Evolutionary conservation across 2,888 invertebrate species (phyloP).

Genomic region (Heteromurus nitidus): DNA sequence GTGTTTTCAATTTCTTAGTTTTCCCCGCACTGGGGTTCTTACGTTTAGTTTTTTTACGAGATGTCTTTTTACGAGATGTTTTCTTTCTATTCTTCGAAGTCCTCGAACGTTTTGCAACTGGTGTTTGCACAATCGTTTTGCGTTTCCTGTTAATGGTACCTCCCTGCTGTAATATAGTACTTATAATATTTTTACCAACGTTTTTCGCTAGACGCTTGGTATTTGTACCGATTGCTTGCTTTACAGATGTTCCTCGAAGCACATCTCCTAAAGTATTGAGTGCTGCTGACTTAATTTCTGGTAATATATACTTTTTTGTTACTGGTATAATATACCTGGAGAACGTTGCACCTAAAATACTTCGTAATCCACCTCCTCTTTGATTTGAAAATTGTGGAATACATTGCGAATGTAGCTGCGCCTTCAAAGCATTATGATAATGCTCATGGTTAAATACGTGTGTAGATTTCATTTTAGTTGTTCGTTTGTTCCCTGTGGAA

Average conservation of each 20-base stretch:
- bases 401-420: background rate
- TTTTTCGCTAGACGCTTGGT: background rate
- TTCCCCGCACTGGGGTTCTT: background rate
- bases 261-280: constrained; percentile 29
- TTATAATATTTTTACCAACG: background rate
- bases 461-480: constrained; percentile 25
- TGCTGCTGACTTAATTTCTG: constrained; percentile 34
- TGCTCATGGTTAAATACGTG: constrained; percentile 34
- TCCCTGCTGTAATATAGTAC: constrained; percentile 6
- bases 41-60: background rate
- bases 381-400: background rate
- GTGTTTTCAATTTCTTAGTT: background rate
- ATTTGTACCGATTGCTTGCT: background rate
- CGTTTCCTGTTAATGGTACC: background rate
- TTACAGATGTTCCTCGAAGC: background rate
- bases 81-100: background rate
- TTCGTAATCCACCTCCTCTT: constrained; percentile 52
- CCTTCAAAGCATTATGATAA: constrained; percentile 36
- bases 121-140: background rate
- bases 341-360: background rate
- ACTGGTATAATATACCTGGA: constrained; percentile 46
- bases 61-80: background rate
- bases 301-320: constrained; percentile 32
- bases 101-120: background rate
- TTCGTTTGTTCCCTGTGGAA: background rate